phyloP scores from a whole-genome alignment of 2,113 vertebrate genomes.

The Cygnus atratus region DNA sequence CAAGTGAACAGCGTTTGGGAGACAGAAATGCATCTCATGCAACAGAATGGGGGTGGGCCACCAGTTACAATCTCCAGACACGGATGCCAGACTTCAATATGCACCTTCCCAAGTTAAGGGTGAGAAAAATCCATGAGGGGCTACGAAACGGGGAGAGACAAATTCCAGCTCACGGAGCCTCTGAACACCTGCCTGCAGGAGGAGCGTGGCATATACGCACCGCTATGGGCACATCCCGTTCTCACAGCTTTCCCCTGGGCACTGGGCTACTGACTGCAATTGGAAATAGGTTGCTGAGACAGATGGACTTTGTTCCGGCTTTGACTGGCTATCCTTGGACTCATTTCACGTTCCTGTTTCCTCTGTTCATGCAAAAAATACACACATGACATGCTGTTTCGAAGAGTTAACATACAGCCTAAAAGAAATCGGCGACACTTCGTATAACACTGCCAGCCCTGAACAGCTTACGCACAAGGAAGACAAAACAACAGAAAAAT shows the following conservation, averaged over 20 bases:
- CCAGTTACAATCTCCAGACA: background rate
- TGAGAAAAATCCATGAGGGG: background rate
- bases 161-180: background rate
- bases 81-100: background rate
- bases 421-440: background rate
- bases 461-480: background rate
- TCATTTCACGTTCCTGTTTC: background rate
- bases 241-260: background rate
- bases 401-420: background rate
- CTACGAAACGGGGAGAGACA: background rate
- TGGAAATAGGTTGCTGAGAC: background rate
- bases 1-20: background rate
- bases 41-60: background rate
- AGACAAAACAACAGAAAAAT: slow-evolving; percentile 25
- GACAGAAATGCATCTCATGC: background rate
- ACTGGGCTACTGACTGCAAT: background rate
- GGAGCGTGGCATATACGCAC: background rate
- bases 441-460: background rate
- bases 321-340: background rate
- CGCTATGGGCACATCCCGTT: background rate
- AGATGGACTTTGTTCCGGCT: background rate
- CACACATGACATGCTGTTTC: background rate
- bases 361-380: background rate
- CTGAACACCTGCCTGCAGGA: background rate
- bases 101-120: background rate